Evolutionary conservation across 2,888 invertebrate species (phyloP).

Genomic region (Leistus spinibarbis): DNA sequence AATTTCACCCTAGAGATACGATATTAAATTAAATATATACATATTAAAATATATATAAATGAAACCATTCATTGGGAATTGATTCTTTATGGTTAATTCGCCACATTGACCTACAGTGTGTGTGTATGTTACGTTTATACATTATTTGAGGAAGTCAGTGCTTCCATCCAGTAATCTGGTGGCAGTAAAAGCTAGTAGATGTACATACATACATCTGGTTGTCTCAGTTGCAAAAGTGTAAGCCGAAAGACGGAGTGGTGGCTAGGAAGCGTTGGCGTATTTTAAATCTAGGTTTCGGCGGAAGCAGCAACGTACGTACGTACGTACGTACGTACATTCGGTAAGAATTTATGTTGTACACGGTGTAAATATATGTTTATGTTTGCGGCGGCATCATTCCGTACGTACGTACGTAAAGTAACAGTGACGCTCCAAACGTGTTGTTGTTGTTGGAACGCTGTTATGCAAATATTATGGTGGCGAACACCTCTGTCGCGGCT

Average conservation of each 20-base stretch:
- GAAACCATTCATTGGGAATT: too few species aligned
- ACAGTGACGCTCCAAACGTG: too few species aligned
- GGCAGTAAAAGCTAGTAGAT: not conserved
- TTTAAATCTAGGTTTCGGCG: not conserved
- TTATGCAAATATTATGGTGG: conserved; percentile 1
- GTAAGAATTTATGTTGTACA: conserved; percentile 7
- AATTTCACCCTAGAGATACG: too few species aligned
- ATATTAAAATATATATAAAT: too few species aligned
- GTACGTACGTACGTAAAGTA: too few species aligned
- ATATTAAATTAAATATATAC: too few species aligned
- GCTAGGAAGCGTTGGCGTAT: not conserved
- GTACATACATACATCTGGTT: not conserved
- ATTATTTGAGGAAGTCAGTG: not conserved
- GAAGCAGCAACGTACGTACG: too few species aligned
- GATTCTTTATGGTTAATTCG: too few species aligned
- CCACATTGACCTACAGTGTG: too few species aligned
- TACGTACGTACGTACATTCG: not conserved
- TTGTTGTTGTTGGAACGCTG: too few species aligned
- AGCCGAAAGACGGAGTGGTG: not conserved
- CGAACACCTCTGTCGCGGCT: not conserved
- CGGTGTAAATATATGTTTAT: conserved; percentile 2
- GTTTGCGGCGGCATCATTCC: too few species aligned
- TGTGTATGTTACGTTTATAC: not conserved
- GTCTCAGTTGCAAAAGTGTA: not conserved
- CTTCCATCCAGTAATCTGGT: not conserved